These are phyloP conservation scores for Plagodis dolabraria DNA, from an alignment of 2,888 invertebrate genomes.

Conservation along the genomic window DNA sequence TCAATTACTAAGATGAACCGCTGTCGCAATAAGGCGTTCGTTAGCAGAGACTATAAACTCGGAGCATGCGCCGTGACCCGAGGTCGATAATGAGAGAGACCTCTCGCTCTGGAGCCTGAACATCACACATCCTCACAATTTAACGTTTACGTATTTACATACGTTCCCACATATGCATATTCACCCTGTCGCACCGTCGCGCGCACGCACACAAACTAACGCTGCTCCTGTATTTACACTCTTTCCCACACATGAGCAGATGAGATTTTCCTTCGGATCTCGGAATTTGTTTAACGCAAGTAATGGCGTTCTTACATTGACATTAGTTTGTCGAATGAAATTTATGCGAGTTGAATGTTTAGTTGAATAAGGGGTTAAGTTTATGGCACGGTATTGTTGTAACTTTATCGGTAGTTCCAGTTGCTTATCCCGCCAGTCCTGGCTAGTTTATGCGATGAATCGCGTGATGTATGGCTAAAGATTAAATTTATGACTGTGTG, in stretches of 20 bases:
- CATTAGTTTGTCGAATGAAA: slow-evolving; percentile 84
- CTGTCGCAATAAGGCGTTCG: slow-evolving; percentile 83
- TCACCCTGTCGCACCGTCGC: slow-evolving; percentile 53
- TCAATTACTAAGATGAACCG: slow-evolving; percentile 83
- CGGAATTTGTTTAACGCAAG: slow-evolving; percentile 79
- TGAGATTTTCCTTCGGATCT: slow-evolving; percentile 49
- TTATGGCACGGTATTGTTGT: slow-evolving; percentile 68
- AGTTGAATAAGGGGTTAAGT: slow-evolving; percentile 82
- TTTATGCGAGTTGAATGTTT: slow-evolving; percentile 82
- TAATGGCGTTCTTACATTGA: slow-evolving; percentile 83
- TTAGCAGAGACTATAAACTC: slow-evolving; percentile 66
- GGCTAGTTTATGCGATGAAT: slow-evolving; percentile 55
- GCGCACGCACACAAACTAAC: slow-evolving; percentile 42
- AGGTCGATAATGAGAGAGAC: slow-evolving; percentile 85
- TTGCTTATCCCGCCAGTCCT: slow-evolving; percentile 41
- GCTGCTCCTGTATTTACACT: slow-evolving; percentile 30
- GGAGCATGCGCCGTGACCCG: slow-evolving; percentile 85
- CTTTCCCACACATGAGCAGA: slow-evolving; percentile 39
- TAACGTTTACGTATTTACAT: slow-evolving; percentile 83
- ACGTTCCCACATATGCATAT: slow-evolving; percentile 82
- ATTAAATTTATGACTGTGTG: slow-evolving; percentile 31
- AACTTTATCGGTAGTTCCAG: slow-evolving; percentile 56
- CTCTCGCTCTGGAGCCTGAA: slow-evolving; percentile 77
- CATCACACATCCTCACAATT: slow-evolving; percentile 83
- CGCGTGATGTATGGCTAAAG: slow-evolving; percentile 50